Evolutionary conservation across 64 coral and sea anemone species (phyloP).

Genomic region (Montipora capricornis): DNA sequence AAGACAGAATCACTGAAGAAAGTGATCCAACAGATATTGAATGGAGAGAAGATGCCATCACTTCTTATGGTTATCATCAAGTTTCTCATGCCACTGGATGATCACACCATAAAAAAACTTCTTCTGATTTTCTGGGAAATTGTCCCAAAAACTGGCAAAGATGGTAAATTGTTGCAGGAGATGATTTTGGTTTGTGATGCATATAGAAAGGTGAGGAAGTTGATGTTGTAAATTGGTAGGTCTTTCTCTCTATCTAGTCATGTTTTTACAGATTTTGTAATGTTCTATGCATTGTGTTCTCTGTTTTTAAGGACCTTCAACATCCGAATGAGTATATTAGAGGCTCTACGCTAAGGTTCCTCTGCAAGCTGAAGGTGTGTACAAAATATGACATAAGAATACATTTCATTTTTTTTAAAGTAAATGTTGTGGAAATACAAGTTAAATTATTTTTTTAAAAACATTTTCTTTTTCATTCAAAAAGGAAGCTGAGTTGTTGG

Average conservation of each 20-base stretch:
- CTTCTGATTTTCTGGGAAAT: constrained; percentile 99
- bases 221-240: background rate
- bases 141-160: constrained; percentile 95
- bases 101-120: constrained; percentile 98
- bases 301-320: constrained; percentile 84
- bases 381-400: background rate
- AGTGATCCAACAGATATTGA: constrained; percentile 94
- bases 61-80: constrained; percentile 98
- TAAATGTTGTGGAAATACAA: too few relatives aligned
- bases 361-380: constrained; percentile 96
- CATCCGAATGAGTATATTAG: constrained; percentile 99
- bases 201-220: constrained; percentile 87
- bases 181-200: constrained; percentile 99
- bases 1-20: constrained; percentile 93
- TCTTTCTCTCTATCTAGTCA: too few relatives aligned
- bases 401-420: too few relatives aligned
- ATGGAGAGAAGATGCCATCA: constrained; percentile 97
- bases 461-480: background rate
- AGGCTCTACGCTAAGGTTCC: constrained; percentile 94
- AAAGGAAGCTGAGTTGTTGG: constrained; percentile 93
- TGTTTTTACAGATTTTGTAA: background rate
- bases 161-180: constrained; percentile 97
- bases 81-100: constrained; percentile 93
- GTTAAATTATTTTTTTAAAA: background rate
- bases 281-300: background rate